A percentile compares a stretch with the other conserved stretches of the same genome.
phyloP scores from a whole-genome alignment of 2,113 vertebrate genomes.

The Ptychochromis oligacanthus region DNA sequence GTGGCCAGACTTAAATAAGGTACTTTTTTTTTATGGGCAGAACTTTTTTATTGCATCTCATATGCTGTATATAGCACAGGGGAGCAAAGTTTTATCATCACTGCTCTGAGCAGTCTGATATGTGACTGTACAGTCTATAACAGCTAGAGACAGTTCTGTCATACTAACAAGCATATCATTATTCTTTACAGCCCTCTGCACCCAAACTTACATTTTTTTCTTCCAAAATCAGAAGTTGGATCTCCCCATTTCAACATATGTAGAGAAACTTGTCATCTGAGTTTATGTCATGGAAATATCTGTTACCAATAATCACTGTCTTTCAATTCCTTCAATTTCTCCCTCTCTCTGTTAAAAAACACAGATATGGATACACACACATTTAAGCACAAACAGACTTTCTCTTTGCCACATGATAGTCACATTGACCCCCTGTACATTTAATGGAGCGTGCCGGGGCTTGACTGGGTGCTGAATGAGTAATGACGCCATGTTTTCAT shows the following conservation, averaged over 20 bases:
- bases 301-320: conserved; percentile 48
- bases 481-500: conserved; percentile 57
- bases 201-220: conserved; percentile 16
- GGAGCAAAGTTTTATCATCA: not conserved
- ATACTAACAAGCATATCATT: conserved; percentile 22
- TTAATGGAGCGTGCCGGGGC: conserved; percentile 39
- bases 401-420: conserved; percentile 31
- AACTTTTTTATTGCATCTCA: not conserved
- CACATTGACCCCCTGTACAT: conserved; percentile 38
- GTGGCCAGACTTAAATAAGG: not conserved
- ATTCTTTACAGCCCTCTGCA: conserved; percentile 13
- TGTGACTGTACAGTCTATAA: conserved; percentile 11
- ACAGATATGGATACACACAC: not conserved
- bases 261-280: conserved; percentile 3
- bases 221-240: conserved; percentile 39
- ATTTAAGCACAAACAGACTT: conserved; percentile 12
- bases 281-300: conserved; percentile 52
- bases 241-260: conserved; percentile 25
- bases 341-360: conserved; percentile 1
- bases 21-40: not conserved
- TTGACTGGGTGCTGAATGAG: conserved; percentile 50
- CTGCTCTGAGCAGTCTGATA: conserved; percentile 7
- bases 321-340: not conserved
- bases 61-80: not conserved
- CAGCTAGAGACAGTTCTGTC: conserved; percentile 27